These are phyloP conservation scores for Hylaeus volcanicus DNA, from an alignment of 1,140 invertebrate species.

Conservation along the genomic window DNA sequence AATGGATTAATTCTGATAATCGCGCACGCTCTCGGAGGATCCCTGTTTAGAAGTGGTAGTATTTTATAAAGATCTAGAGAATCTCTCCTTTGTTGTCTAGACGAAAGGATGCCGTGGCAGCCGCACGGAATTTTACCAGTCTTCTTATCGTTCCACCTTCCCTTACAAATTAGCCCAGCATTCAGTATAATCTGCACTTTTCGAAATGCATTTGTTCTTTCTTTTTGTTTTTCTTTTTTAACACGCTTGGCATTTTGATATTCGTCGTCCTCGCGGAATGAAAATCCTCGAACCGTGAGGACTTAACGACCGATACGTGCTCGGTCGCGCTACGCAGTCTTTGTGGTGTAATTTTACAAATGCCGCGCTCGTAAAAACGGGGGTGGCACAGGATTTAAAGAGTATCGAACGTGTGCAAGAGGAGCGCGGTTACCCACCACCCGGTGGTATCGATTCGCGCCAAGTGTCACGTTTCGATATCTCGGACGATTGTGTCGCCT, in stretches of 20 bases:
- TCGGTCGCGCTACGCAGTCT: not conserved
- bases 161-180: not conserved
- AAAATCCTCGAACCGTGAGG: constrained; percentile 1
- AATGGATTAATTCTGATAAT: too few species aligned
- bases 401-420: not conserved
- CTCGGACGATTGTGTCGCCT: not conserved
- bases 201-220: not conserved
- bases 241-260: constrained; percentile 17
- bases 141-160: not conserved
- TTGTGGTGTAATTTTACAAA: constrained; percentile 19
- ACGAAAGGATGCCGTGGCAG: not conserved
- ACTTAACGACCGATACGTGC: constrained; percentile 41
- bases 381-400: not conserved
- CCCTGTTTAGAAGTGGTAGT: not conserved
- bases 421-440: not conserved
- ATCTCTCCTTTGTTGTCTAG: not conserved
- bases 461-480: not conserved
- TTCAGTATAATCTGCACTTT: not conserved
- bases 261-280: not conserved
- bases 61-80: not conserved
- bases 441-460: not conserved
- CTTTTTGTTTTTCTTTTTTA: not conserved
- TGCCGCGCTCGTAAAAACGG: constrained; percentile 4
- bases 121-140: not conserved
- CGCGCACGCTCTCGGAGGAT: too few species aligned